phyloP scores from a whole-genome alignment of 2,888 invertebrate species.

The Melolontha melolontha region DNA sequence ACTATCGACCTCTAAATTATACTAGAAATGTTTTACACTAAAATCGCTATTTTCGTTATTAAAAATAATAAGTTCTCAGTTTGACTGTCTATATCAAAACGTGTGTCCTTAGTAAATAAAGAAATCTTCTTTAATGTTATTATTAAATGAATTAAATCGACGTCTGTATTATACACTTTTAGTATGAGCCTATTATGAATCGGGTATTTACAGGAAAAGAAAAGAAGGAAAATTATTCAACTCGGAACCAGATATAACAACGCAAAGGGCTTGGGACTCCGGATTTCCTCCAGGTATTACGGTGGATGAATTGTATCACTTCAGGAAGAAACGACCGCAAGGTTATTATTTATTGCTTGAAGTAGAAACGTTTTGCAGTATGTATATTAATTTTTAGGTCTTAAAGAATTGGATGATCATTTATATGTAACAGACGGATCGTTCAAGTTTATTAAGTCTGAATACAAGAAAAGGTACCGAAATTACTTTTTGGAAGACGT shows the following conservation, averaged over 20 bases:
- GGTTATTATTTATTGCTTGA: constrained; percentile 55
- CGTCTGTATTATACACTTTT: too few relatives aligned
- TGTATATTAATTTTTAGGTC: constrained; percentile 44
- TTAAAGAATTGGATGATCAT: constrained; percentile 56
- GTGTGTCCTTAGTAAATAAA: too few relatives aligned
- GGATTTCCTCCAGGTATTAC: constrained; percentile 67
- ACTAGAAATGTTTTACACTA: too few relatives aligned
- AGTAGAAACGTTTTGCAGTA: not conserved
- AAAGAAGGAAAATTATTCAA: constrained; percentile 25
- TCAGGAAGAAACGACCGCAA: constrained; percentile 65
- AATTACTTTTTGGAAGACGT: constrained; percentile 50
- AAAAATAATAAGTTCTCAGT: too few relatives aligned
- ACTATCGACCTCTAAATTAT: too few relatives aligned
- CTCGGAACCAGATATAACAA: constrained; percentile 53
- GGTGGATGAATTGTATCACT: constrained; percentile 68
- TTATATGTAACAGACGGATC: constrained; percentile 59
- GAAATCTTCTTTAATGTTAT: too few relatives aligned
- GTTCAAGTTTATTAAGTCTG: constrained; percentile 60
- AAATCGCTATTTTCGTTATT: too few relatives aligned
- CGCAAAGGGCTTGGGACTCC: constrained; percentile 50
- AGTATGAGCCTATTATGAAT: not conserved
- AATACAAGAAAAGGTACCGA: constrained; percentile 61
- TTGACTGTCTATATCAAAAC: too few relatives aligned
- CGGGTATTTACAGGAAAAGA: constrained; percentile 36
- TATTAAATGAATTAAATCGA: too few relatives aligned